Conservation (phyloP, 2,888 invertebrate species). For the Elmis aenea region DNA sequence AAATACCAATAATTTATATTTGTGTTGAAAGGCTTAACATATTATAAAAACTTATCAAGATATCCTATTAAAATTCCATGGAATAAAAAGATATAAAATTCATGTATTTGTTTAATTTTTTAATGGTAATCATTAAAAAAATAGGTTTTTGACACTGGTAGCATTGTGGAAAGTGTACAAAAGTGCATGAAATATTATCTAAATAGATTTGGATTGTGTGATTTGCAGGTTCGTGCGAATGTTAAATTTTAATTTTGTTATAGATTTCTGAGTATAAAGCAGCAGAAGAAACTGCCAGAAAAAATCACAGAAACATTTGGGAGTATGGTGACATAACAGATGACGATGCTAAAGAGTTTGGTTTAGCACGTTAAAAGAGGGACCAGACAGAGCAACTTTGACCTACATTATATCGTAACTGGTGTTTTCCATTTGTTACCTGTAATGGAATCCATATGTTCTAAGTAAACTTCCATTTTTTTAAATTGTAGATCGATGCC, state of each 20-base stretch:
- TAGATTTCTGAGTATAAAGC: slow-evolving; percentile 73
- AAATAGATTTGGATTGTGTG: not conserved
- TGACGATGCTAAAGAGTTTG: slow-evolving; percentile 78
- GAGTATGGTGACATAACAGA: slow-evolving; percentile 98
- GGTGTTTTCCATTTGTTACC: slow-evolving; percentile 5
- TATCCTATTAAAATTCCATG: too few relatives aligned
- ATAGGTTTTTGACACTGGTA: too few relatives aligned
- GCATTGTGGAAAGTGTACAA: too few relatives aligned
- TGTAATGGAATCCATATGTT: slow-evolving; percentile 8
- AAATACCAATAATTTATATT: too few relatives aligned
- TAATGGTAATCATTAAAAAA: too few relatives aligned
- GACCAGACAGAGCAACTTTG: slow-evolving; percentile 14
- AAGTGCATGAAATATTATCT: not conserved
- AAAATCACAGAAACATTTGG: slow-evolving; percentile 87
- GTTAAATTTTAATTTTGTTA: slow-evolving; percentile 24
- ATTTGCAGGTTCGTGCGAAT: not conserved
- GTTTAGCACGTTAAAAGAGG: slow-evolving; percentile 31
- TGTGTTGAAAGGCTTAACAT: too few relatives aligned
- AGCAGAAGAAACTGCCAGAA: slow-evolving; percentile 83
- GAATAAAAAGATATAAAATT: too few relatives aligned
- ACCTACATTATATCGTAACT: slow-evolving; percentile 14
- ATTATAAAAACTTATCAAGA: too few relatives aligned
- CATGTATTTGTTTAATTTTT: too few relatives aligned
- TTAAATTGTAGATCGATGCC: slow-evolving; percentile 7
- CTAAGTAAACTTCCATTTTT: slow-evolving; percentile 13